These are phyloP conservation scores for Avahi laniger DNA, from an alignment of 2,797 vertebrate species.

Conservation along the genomic window DNA sequence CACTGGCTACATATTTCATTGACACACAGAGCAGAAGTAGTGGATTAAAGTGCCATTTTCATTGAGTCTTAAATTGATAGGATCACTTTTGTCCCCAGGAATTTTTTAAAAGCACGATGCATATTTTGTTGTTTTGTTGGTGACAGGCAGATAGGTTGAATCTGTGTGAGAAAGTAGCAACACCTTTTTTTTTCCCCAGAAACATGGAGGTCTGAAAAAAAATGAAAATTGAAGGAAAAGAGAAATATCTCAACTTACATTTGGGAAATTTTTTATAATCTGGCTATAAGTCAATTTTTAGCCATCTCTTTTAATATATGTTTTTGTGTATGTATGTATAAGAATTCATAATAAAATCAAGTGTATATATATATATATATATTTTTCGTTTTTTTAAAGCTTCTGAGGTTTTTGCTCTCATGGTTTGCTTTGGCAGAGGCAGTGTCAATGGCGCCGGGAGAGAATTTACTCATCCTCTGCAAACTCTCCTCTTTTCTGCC, in stretches of 20 bases:
- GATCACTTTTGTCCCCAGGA: neutral
- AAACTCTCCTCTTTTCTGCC: constrained; percentile 80
- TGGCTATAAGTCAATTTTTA: neutral
- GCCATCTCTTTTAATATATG: neutral
- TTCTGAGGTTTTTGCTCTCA: neutral
- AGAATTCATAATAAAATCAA: neutral
- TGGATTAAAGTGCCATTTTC: neutral
- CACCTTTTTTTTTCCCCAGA: neutral
- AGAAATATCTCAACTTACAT: neutral
- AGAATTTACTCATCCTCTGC: constrained; percentile 77
- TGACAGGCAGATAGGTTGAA: neutral
- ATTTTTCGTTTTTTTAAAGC: neutral
- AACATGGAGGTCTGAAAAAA: neutral
- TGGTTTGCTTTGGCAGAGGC: constrained; percentile 77
- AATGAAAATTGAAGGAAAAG: neutral
- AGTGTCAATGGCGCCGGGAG: constrained; percentile 41
- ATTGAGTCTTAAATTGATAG: constrained; percentile 34
- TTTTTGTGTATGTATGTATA: neutral
- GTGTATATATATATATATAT: neutral
- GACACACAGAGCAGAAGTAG: neutral
- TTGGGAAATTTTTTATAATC: neutral
- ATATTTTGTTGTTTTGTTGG: constrained; percentile 2
- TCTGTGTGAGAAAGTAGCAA: neutral
- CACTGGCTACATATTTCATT: neutral
- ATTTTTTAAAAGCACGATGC: constrained; percentile 18